Evolutionary conservation across 2,797 vertebrate genomes (phyloP), one percentile per base, ranked within the genome.

Genomic region (Gallinago solitaria): DNA sequence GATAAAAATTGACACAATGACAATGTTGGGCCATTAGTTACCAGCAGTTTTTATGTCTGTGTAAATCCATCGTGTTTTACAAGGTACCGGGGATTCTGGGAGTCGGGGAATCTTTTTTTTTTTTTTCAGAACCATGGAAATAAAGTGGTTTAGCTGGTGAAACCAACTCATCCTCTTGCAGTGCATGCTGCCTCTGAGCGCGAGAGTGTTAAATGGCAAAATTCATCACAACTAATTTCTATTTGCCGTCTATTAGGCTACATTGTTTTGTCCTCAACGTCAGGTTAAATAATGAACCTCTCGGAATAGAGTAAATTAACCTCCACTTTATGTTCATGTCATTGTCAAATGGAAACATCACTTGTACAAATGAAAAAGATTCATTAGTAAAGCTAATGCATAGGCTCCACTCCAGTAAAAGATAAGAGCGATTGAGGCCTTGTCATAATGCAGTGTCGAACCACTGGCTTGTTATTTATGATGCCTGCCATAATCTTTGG

Each of bases 181-280:
- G 28, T 59, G 78, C 51, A n/a, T 41, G 65, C 93, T 69, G 64
- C 89, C 37, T 78, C 83, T 63, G 95, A 96, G 91, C 63, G 37
- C 7, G 80, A 96, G 92, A 95, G 96, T 97, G 97, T 97, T 98
- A 98, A 98, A 98, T 98, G 97, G 97, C 96, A 97, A 98, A 98
- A 98, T 98, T 98, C 97, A 98, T 99, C 98, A 98, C 98, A 98
- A 97, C 98, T 98, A 98, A 98, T 99, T 98, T 98, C 98, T 98
- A 98, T 99, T 98, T 99, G 98, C 98, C 98, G 69, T 98, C 98
- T 98, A 98, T 99, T 99, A 99, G 97, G 96, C 97, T 97, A 97
- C 97, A 98, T 98, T 97, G 97, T 98, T 98, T 98, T 98, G 97
- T 98, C 97, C 97, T 98, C 97, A 97, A 97, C 91, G 97, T 98